Conservation (phyloP, 2,888 invertebrate genomes). For the Carpatolechia fugitivella region DNA sequence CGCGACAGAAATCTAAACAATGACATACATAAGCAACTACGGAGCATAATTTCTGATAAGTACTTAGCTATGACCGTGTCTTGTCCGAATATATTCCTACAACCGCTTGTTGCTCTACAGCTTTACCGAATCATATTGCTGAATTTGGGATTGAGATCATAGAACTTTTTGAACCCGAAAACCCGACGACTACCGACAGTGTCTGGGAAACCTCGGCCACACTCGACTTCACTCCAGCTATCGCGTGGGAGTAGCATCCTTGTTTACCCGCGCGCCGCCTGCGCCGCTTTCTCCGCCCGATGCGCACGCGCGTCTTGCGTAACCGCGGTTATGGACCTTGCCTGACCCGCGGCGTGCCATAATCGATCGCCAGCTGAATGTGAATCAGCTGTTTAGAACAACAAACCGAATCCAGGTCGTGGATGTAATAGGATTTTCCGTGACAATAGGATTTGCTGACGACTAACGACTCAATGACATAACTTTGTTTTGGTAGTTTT, state of each 20-base stretch:
- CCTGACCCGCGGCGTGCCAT: slow-evolving; percentile 2
- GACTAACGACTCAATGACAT: background rate
- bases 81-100: no score
- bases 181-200: background rate
- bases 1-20: no score
- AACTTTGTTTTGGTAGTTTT: background rate
- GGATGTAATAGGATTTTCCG: slow-evolving; percentile 7
- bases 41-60: no score
- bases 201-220: background rate
- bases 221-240: background rate
- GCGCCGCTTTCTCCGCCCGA: slow-evolving; percentile 1
- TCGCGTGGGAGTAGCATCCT: background rate
- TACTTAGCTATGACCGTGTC: no score
- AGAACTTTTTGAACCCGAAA: background rate
- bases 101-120: no score
- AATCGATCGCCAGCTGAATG: background rate
- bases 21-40: no score
- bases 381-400: slow-evolving; percentile 17
- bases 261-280: slow-evolving; percentile 1
- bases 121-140: no score
- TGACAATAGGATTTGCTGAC: background rate
- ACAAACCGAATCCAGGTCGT: slow-evolving; percentile 5
- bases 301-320: slow-evolving; percentile 13
- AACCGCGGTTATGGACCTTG: slow-evolving; percentile 1
- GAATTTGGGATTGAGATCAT: no score